These are phyloP conservation scores for Hylaeus anthracinus DNA, from an alignment of 1,140 invertebrate species.

Conservation along the genomic window DNA sequence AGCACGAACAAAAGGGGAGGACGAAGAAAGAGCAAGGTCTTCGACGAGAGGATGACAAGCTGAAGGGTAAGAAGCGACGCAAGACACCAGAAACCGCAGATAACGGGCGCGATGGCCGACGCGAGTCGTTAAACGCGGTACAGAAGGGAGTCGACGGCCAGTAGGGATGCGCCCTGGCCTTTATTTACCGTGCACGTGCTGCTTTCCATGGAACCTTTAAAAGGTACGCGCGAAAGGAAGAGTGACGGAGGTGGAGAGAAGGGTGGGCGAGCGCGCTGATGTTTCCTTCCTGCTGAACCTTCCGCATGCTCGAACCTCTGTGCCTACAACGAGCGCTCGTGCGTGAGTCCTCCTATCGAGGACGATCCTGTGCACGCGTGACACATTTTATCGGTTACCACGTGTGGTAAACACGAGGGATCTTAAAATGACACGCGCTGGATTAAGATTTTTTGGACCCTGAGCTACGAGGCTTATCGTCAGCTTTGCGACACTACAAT, in stretches of 20 bases:
- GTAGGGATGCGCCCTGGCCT: slow-evolving; percentile 13
- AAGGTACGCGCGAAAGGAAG: slow-evolving; percentile 30
- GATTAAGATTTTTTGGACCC: background rate
- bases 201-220: slow-evolving; percentile 51
- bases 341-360: background rate
- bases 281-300: slow-evolving; percentile 45
- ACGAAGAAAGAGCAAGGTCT: background rate
- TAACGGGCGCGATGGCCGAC: slow-evolving; percentile 13
- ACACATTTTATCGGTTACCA: slow-evolving; percentile 28
- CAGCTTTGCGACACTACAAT: no score
- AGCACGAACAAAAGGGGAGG: background rate
- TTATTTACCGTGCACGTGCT: slow-evolving; percentile 45
- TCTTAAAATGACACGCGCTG: slow-evolving; percentile 5
- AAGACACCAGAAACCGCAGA: slow-evolving; percentile 10
- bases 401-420: background rate
- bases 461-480: no score
- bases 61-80: background rate
- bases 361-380: background rate
- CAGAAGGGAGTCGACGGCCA: slow-evolving; percentile 23
- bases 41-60: background rate
- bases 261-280: background rate
- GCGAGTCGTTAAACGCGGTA: slow-evolving; percentile 30
- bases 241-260: background rate
- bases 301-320: slow-evolving; percentile 29
- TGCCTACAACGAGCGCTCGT: background rate